phyloP scores from a whole-genome alignment of 2,797 vertebrate genomes.

The Semaprochilodus insignis region DNA sequence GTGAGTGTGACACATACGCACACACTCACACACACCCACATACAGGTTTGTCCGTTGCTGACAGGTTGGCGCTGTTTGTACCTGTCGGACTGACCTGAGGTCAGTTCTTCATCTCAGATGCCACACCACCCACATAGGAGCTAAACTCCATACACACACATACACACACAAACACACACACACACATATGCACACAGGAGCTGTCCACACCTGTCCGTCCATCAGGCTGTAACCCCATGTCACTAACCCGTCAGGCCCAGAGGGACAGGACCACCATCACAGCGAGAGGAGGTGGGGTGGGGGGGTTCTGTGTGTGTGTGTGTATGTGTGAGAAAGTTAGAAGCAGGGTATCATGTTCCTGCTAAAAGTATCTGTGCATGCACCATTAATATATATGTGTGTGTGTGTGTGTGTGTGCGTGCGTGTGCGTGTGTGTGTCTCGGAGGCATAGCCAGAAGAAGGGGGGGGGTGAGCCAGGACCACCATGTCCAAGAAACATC shows the following conservation, averaged over 20 bases:
- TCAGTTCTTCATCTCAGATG: background rate
- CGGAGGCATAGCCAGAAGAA: no score
- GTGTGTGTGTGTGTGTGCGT: no score
- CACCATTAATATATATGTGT: background rate
- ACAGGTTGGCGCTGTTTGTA: background rate
- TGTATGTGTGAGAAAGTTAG: background rate
- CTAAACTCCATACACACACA: background rate
- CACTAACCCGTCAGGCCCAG: constrained; percentile 4
- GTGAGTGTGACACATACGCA: background rate
- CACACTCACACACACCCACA: background rate
- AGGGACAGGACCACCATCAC: constrained; percentile 16
- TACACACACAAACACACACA: constrained; percentile 6
- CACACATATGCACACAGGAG: background rate
- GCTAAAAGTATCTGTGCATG: constrained; percentile 9
- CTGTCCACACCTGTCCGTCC: constrained; percentile 12
- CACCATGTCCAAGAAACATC: no score
- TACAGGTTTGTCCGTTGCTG: background rate
- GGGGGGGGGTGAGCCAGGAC: no score
- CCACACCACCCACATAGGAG: background rate
- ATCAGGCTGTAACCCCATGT: constrained; percentile 3
- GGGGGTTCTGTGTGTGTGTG: no score
- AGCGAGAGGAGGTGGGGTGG: background rate
- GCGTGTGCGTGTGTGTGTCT: no score
- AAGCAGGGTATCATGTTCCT: background rate
- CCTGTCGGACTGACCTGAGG: background rate